These are phyloP conservation scores for Lydus trimaculatus DNA, from an alignment of 2,888 invertebrate genomes.

Conservation along the genomic window DNA sequence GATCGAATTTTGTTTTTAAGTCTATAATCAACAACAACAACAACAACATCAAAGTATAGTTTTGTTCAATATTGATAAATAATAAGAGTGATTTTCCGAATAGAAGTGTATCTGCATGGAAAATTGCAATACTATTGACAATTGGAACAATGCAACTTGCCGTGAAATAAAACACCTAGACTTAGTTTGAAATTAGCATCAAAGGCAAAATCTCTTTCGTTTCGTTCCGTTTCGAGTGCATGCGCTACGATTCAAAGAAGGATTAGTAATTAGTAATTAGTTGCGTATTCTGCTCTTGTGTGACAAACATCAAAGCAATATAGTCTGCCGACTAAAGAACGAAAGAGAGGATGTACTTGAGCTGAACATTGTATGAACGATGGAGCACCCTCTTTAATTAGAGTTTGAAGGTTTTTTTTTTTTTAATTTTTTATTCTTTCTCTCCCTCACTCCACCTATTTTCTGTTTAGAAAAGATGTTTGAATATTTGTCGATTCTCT, in stretches of 20 bases:
- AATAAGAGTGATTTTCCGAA: not conserved
- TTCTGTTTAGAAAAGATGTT: not conserved
- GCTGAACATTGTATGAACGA: slow-evolving; percentile 16
- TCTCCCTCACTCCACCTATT: not conserved
- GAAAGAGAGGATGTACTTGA: slow-evolving; percentile 33
- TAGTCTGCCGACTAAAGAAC: slow-evolving; percentile 18
- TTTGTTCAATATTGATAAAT: too few relatives aligned
- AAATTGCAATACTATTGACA: not conserved
- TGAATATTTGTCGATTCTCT: not conserved
- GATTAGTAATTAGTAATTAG: slow-evolving; percentile 50
- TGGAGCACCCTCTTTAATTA: slow-evolving; percentile 37
- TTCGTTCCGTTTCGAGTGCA: not conserved
- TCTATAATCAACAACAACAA: not conserved
- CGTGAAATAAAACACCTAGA: slow-evolving; percentile 28
- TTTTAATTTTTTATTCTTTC: too few relatives aligned
- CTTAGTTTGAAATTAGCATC: slow-evolving; percentile 28
- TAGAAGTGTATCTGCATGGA: not conserved
- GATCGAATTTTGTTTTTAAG: not conserved
- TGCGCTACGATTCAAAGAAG: slow-evolving; percentile 38
- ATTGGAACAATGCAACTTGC: slow-evolving; percentile 6
- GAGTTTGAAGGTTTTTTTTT: slow-evolving; percentile 35
- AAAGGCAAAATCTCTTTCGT: slow-evolving; percentile 43
- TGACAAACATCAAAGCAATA: slow-evolving; percentile 42
- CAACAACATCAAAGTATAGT: not conserved
- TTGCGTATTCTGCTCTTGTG: slow-evolving; percentile 45